Evolutionary conservation across 2,888 invertebrate genomes (phyloP), one percentile per base, ranked within the genome.

Genomic region (Hermodice carunculata): DNA sequence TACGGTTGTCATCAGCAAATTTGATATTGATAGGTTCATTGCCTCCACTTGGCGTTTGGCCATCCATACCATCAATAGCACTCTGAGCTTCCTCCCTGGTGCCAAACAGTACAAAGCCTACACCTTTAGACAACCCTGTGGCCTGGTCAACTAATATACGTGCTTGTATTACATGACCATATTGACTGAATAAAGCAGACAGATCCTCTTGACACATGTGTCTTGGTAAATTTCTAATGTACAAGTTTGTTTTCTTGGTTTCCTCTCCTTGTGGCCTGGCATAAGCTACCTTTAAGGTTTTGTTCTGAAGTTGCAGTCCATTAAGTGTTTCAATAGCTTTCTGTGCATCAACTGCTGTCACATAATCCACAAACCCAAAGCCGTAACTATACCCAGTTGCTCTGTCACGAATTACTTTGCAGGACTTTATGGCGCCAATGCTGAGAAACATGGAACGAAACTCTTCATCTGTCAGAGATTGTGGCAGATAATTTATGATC

Each of bases 401-500:
- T 57, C 83, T 82, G 66, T 87, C 86, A 4, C 87, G 74, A 17
- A 86, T 81, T 78, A 97, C 94, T 78, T 95, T 90, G 85, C 94
- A 94, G 77, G 93, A 94, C 84, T 95, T 95, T 51, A 97, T 91
- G 26, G 93, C 93, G 54, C 96, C 96, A 76, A 95, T 92, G 59
- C 92, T 91, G 77, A 92, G 91, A 86, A 97, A 97, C 89, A 96
- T 91, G 73, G 92, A 92, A 84, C 92, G 93, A 63, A 96, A 89
- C 81, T 96, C 95, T 83, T 93, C 81, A 92, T 96, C 96, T 1
- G 94, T 93, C 89, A 96, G 93, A 79, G 92, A 93, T 88, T 96
- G 96, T 32, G 97, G 96, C 79, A 97, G 90, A 87, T 96, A 97
- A 89, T 97, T 97, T 81, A 97, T 93, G 76, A 97, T 97, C 77